phyloP scores from a whole-genome alignment of 1,140 invertebrate genomes.

The Trachymyrmex septentrionalis region DNA sequence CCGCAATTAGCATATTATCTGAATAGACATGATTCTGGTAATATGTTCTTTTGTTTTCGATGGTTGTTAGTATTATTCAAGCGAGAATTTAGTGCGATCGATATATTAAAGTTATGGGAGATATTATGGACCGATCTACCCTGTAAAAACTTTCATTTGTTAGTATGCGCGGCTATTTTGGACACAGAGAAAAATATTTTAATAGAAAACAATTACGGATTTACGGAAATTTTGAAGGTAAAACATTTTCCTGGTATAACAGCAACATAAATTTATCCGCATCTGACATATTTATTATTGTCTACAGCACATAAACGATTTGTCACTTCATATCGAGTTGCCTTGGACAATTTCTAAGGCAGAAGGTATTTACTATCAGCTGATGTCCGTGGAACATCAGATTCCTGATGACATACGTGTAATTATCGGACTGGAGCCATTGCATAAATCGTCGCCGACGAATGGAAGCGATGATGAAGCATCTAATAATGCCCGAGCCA shows the following conservation, averaged over 20 bases:
- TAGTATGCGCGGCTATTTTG: slow-evolving; percentile 96
- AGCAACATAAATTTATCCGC: not conserved
- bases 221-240: slow-evolving; percentile 98
- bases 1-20: slow-evolving; percentile 95
- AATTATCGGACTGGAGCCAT: slow-evolving; percentile 89
- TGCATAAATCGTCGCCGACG: slow-evolving; percentile 72
- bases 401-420: slow-evolving; percentile 90
- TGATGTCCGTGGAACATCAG: slow-evolving; percentile 89
- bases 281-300: slow-evolving; percentile 40
- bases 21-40: slow-evolving; percentile 96
- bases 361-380: slow-evolving; percentile 95
- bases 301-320: slow-evolving; percentile 96
- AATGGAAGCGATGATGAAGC: slow-evolving; percentile 74
- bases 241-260: slow-evolving; percentile 11
- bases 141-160: slow-evolving; percentile 97
- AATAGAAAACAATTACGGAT: slow-evolving; percentile 96
- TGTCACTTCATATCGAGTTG: slow-evolving; percentile 94
- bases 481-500: slow-evolving; percentile 31
- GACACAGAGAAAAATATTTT: slow-evolving; percentile 94
- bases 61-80: slow-evolving; percentile 95
- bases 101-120: slow-evolving; percentile 94
- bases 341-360: slow-evolving; percentile 93
- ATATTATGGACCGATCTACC: slow-evolving; percentile 96
- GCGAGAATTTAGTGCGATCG: slow-evolving; percentile 91
- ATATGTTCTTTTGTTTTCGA: slow-evolving; percentile 99